Evolutionary conservation across 2,113 vertebrate species (phyloP).

Genomic region (Apodemus sylvaticus): DNA sequence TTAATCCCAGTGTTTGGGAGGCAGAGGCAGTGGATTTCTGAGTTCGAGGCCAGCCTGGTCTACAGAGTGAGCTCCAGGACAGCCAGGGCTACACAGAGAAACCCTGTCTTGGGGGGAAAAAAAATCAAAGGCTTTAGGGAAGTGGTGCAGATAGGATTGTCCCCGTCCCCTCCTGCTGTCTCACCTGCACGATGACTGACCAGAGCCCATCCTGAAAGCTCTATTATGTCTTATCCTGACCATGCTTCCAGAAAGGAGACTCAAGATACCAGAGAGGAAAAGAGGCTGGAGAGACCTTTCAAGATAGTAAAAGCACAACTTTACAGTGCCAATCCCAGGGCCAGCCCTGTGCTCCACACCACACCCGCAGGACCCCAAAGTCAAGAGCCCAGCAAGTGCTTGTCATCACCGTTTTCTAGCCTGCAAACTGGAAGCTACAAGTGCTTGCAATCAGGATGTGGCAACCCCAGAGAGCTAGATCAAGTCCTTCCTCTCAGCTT

Average conservation of each 20-base stretch:
- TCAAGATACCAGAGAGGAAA: constrained; percentile 16
- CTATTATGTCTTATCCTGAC: neutral
- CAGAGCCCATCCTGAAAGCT: neutral
- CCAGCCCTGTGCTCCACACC: neutral
- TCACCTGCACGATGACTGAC: neutral
- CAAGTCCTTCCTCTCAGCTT: neutral
- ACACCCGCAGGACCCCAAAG: neutral
- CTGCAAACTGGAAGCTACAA: neutral
- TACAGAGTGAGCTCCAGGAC: too few relatives aligned
- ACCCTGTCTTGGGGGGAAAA: too few relatives aligned
- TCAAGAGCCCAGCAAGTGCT: neutral
- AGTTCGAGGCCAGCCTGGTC: too few relatives aligned
- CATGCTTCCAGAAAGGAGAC: constrained; percentile 23
- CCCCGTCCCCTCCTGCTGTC: neutral
- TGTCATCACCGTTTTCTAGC: neutral
- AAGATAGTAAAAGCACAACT: neutral
- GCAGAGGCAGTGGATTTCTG: too few relatives aligned
- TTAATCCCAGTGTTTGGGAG: too few relatives aligned
- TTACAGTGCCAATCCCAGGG: neutral
- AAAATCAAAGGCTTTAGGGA: neutral
- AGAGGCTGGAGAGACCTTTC: neutral
- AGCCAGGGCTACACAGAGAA: too few relatives aligned
- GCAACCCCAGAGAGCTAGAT: neutral
- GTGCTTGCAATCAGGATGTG: neutral
- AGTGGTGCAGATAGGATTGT: neutral